These are phyloP conservation scores for Deilephila porcellus DNA, from an alignment of 2,888 invertebrate species.

Conservation along the genomic window DNA sequence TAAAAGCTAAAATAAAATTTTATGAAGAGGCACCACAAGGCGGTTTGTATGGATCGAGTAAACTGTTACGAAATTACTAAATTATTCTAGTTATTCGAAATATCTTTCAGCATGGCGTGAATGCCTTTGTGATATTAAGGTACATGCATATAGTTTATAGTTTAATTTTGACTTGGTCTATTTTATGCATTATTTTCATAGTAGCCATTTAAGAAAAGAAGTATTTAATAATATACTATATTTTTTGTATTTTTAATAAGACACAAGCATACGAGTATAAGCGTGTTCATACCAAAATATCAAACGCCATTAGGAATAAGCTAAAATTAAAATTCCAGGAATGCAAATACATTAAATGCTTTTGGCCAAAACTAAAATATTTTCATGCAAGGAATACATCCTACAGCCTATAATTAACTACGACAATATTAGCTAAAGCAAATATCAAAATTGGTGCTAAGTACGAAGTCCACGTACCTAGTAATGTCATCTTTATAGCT, in stretches of 20 bases:
- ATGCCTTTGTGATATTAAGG: background rate
- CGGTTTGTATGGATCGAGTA: background rate
- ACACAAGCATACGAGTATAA: too few relatives aligned
- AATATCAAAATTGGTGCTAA: slow-evolving; percentile 19
- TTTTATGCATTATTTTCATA: too few relatives aligned
- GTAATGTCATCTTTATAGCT: slow-evolving; percentile 78
- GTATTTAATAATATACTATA: too few relatives aligned
- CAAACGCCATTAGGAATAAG: too few relatives aligned
- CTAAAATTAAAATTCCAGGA: too few relatives aligned
- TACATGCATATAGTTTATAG: background rate
- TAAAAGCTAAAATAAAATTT: background rate
- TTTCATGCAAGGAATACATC: too few relatives aligned
- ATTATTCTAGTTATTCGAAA: background rate
- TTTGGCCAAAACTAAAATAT: too few relatives aligned
- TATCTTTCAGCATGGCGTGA: background rate
- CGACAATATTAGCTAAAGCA: background rate
- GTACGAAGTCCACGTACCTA: slow-evolving; percentile 61
- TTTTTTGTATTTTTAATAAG: too few relatives aligned
- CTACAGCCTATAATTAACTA: too few relatives aligned
- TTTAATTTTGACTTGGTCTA: background rate
- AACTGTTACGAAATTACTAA: background rate
- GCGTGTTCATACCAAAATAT: too few relatives aligned
- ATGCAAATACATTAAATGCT: too few relatives aligned
- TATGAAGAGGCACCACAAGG: background rate
- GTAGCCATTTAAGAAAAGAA: too few relatives aligned